Base-by-base conservation (phyloP, 2,113 vertebrate genomes). In the Neotoma lepida region DNA sequence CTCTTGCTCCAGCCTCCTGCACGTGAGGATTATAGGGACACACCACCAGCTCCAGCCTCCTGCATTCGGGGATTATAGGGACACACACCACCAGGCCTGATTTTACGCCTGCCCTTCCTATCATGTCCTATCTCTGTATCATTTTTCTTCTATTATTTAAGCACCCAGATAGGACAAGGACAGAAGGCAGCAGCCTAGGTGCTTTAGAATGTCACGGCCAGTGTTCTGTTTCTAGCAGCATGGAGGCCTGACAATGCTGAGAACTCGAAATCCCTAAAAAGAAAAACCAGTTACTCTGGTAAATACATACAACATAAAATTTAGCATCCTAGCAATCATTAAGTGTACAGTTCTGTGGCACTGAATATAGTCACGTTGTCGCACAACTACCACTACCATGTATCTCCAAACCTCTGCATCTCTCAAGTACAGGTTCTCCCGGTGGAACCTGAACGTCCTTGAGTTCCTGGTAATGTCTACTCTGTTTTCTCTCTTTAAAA, bases 131-230 rank as follows among this genome's bases (percentile, higher is more conserved):
- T n/a, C 41, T 63, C 39, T 22, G 24, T 8, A 85, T 41, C 33
- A 35, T 84, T 41, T 85, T 95, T 81, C 89, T 88, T 86, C 92
- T 78, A 44, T 8, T 39, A 35, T 33, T 26, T 41, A 94, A 94
- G 64, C 3, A 5, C 39, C 54, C 15, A 92, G 64, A 85, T 3
- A 70, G 64, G 46, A 90, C 28, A 61, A 84, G 51, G 33, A 73
- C 51, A 84, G 39, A 74, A 58, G 13, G 68, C 58, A 56, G 17
- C 70, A 44, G 20, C 28, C 81, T 80, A 22, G 41, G 81, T 30
- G 73, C 14, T 81, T 73, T 44, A 86, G 88, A 77, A 81, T 76
- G 35, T 90, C 88, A 90, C 13, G 84, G 77, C 46, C 82, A 49
- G 14, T 1, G 0, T 77, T 61, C 49, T 13, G 35, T 89, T 88